Evolutionary conservation across 1,140 invertebrate genomes (phyloP), one percentile per base, ranked within the genome.

Genomic region (Sminthurides bifidus): DNA sequence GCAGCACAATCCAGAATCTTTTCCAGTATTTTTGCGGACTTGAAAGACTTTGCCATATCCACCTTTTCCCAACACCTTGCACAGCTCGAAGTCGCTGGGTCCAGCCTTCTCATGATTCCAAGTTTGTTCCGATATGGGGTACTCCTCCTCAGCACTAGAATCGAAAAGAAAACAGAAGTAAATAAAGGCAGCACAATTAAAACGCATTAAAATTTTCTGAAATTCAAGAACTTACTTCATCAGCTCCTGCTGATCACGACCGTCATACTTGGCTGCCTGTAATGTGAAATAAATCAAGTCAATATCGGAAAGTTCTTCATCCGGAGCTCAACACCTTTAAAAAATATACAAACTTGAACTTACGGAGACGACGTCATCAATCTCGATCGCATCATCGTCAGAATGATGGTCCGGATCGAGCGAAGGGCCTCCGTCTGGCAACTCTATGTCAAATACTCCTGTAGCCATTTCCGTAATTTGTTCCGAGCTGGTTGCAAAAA

Each of bases 21-120:
- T 31, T 5, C 95, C 94, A 65, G 82, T 87, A 43, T 85, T 79
- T 76, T 98, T 98, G 54, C 85, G 78, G 3, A 98, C 95, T 78
- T 90, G 86, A 72, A 89, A 87, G 54, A 97, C 95, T 79, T 98
- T 98, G 66, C 95, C 95, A 80, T 98, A 99, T 29, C 95, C 95
- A 63, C 95, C 95, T 79, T 95, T 95, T 3, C 95, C 95, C 19
- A 99, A 76, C 58, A 98, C 93, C 73, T 92, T 95, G 41, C 91
- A 79, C 38, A 98, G 73, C 73, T 95, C 87, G 77, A 99, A 99
- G 74, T 98, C 91, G 68, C 89, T 80, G n/a, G 89, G 87, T 8
- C 89, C 87, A 52, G 85, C 81, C 71, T 91, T 87, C 21, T 85
- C 85, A 51, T 84, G 84, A 74, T 93, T 93, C 1, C 93, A 89